A percentile compares a stretch with the other conserved stretches of the same genome.
These are phyloP conservation scores for Calidris pygmaea DNA, from an alignment of 2,113 vertebrate species.

Conservation along the genomic window DNA sequence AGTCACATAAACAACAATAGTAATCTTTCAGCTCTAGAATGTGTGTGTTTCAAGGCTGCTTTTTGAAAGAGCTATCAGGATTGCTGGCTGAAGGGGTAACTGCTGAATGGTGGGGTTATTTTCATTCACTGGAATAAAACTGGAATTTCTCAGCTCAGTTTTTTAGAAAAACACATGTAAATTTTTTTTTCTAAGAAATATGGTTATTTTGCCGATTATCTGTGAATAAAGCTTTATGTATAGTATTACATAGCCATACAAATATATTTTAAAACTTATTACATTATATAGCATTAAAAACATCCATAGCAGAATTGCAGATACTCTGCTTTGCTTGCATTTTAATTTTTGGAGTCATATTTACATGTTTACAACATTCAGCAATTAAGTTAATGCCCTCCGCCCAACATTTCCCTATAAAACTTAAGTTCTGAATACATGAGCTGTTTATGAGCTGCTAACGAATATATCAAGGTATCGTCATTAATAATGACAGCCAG, in stretches of 20 bases:
- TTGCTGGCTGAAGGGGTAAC: background rate
- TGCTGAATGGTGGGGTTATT: background rate
- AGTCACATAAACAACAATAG: background rate
- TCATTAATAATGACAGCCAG: conserved; percentile 7
- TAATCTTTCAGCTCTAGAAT: background rate
- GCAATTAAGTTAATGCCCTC: background rate
- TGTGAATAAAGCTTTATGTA: background rate
- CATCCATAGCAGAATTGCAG: background rate
- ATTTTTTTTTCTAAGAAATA: background rate
- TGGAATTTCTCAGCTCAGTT: background rate
- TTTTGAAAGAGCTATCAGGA: background rate
- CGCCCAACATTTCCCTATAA: background rate
- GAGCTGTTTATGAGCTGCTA: conserved; percentile 6
- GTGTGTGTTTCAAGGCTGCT: background rate
- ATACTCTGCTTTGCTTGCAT: background rate
- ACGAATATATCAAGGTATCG: background rate
- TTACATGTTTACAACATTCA: background rate
- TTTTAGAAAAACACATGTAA: background rate
- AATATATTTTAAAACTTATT: background rate
- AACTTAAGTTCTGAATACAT: background rate
- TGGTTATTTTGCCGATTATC: background rate
- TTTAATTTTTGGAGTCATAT: background rate
- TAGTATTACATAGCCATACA: background rate
- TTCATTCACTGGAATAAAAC: background rate
- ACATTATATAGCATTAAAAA: background rate